Evolutionary conservation across 1,140 invertebrate genomes (phyloP).

Genomic region (Steinernema feltiae): DNA sequence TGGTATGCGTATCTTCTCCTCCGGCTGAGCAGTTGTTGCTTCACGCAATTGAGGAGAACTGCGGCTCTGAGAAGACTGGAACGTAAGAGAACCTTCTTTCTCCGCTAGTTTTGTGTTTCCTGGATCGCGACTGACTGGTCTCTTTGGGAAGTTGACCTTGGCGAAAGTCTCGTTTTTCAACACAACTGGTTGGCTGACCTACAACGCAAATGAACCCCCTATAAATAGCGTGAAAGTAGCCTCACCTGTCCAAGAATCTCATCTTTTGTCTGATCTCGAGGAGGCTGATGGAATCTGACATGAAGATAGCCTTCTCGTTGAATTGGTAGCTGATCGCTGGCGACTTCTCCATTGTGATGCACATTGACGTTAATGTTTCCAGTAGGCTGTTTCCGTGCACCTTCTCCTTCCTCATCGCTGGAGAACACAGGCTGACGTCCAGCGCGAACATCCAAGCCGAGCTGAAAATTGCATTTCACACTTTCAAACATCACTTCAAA

Average conservation of each 20-base stretch:
- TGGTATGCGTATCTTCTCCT: neutral
- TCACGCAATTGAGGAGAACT: neutral
- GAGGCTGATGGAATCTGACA: neutral
- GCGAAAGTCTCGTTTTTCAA: neutral
- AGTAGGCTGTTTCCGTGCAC: neutral
- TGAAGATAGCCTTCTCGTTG: neutral
- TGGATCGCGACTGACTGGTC: neutral
- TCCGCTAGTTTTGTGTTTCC: neutral
- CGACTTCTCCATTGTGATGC: neutral
- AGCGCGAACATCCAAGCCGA: neutral
- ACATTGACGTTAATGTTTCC: neutral
- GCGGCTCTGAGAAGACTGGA: neutral
- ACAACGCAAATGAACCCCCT: neutral
- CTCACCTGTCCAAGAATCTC: neutral
- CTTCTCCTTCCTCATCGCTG: neutral
- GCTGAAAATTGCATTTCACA: neutral
- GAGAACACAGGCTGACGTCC: conserved; percentile 2
- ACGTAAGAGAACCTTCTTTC: neutral
- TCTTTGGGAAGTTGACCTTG: neutral
- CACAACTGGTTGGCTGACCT: neutral
- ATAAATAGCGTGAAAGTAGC: neutral
- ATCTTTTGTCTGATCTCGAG: neutral
- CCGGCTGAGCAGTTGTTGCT: neutral
- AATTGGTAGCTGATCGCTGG: neutral
- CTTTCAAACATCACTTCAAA: neutral